Evolutionary conservation across 2,888 invertebrate genomes (phyloP), one percentile per base, ranked within the genome.

Genomic region (Ametastegia equiseti): DNA sequence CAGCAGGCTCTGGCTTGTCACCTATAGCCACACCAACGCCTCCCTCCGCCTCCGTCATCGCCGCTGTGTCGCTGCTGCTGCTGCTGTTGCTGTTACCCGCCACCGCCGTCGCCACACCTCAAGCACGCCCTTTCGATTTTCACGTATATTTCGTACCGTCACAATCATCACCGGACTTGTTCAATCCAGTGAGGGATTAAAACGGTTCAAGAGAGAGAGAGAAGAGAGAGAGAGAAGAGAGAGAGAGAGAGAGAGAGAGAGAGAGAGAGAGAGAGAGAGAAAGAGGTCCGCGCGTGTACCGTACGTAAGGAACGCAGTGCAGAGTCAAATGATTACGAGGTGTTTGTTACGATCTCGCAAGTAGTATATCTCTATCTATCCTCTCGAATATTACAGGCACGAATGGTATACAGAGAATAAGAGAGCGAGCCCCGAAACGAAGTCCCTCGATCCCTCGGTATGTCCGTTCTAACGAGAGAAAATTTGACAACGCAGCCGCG

Each of bases 121-220:
- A 45, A 75, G 75, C 71, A 71, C 75, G 75, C 75, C 75, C 75
- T 75, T 75, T 75, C 75, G 54, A 75, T 75, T 75, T 75, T 75
- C 54, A 75, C 75, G 75, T 75, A 75, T 36, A 54, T 75, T 75
- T 54, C 50, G 11, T 50, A 54, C 36, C 33, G 54, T 45, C 54
- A 75, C 75, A n/a, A 75, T 75, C 75, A 47, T 71, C 71, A 71
- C 71, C 71, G 27, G 45, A 47, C 9, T 7, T n/a, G 65, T 67
- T 67, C 3, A n/a, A 39, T 67, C 65, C 65, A n/a, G 65, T 67
- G 36, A 7, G 36, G 36, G 36, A 39, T 67, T 67, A 19, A n/a
- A 39, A 67, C 39, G 39, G 19, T n/a, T 36, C 39, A 39, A 67
- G n/a, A n/a, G n/a, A n/a, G n/a, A n/a, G n/a, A n/a, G n/a, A n/a